Percentiles rank a stretch among this genome's conserved stretches.
These are phyloP conservation scores for Gobio gobio DNA, from an alignment of 2,113 vertebrate species.

Conservation along the genomic window DNA sequence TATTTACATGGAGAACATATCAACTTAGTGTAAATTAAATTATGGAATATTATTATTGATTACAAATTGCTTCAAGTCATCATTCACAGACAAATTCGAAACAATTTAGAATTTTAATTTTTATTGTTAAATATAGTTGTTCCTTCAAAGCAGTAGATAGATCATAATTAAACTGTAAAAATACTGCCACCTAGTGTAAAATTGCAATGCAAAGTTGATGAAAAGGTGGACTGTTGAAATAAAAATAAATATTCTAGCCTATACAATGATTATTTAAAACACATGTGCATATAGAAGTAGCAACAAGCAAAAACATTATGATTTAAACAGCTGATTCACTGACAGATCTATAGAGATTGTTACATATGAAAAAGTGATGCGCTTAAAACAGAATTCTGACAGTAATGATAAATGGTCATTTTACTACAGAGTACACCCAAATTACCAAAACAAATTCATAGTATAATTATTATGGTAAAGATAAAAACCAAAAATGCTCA, in stretches of 20 bases:
- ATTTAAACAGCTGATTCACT: not conserved
- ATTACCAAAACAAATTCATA: not conserved
- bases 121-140: not conserved
- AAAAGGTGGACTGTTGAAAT: not conserved
- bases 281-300: not conserved
- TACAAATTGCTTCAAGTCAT: not conserved
- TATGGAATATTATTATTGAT: not conserved
- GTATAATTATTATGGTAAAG: not conserved
- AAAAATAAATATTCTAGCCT: conserved; percentile 15
- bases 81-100: not conserved
- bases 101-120: not conserved
- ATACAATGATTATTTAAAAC: not conserved
- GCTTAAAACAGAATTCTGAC: not conserved
- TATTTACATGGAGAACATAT: no score
- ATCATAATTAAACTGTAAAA: conserved; percentile 22
- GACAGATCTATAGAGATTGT: not conserved
- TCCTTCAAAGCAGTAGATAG: conserved; percentile 1
- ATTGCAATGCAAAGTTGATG: not conserved
- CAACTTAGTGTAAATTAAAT: not conserved
- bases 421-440: not conserved
- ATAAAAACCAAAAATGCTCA: not conserved
- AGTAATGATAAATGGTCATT: not conserved
- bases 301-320: not conserved
- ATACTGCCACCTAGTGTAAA: conserved; percentile 39
- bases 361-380: not conserved